Base-by-base conservation (phyloP, 1,140 invertebrate species). In the Ericerus pela region DNA sequence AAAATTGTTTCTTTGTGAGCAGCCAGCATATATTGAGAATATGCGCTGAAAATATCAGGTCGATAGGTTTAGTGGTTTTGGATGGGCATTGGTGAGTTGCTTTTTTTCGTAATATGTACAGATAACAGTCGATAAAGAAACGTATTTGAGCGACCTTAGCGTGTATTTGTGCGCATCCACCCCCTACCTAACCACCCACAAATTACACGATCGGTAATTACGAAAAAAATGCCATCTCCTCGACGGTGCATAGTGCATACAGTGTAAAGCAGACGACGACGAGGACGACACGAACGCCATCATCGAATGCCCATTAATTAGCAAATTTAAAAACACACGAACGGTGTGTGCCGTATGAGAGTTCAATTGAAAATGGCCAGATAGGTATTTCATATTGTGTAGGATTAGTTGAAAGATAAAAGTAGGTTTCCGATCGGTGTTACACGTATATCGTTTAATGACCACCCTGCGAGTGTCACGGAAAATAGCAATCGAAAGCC, bases 301-400 rank as follows among this genome's bases (percentile, higher is more conserved):
- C 41, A 2, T 24, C 20, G 16, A 24, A 47, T 24, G 41, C 16
- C n/a, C 41, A 47, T 47, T 47, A 47, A 47, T 47, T 47, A 47
- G 41, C 41, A 47, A 47, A 47, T 47, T 47, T 47, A 47, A 47
- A 47, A 47, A 24, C 41, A 47, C 41, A 47, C 41, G 41, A 47
- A 47, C 41, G 41, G 41, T 47, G n/a, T n/a, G n/a, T n/a, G 41
- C 41, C 22, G 12, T 47, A 47, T 47, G 41, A 47, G n/a, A 24
- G 8, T 47, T 18, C 41, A 47, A 47, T 47, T 41, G 37, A 18
- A 41, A 41, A 41, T 18, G 37, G n/a, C n/a, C n/a, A n/a, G 37
- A 41, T 41, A 41, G 37, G 37, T 41, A 41, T 41, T 47, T 47
- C 41, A 47, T 47, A 47, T 47, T 47, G 41, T 47, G 41, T 47